Evolutionary conservation across 2,113 vertebrate genomes (phyloP), one percentile per base, ranked within the genome.

Genomic region (Hippopotamus amphibius): DNA sequence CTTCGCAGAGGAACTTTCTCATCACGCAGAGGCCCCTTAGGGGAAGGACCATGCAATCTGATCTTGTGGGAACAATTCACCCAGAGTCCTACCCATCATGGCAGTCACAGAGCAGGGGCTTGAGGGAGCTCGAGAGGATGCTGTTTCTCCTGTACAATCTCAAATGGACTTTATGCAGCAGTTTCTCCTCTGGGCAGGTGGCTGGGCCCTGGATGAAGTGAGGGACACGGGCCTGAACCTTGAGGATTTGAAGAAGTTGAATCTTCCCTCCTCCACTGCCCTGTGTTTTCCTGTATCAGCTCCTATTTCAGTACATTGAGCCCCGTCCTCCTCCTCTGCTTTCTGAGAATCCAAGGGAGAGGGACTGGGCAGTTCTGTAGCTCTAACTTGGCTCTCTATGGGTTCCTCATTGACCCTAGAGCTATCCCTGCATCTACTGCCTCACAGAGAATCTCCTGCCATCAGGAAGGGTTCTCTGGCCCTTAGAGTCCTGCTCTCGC

Each of bases 91-190:
- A 21, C 59, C 76, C 30, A 89, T 14, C 16, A 46, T 21, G 24
- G 37, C 3, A 79, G 72, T 85, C n/a, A 48, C 14, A 53, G 79
- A 96, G 19, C 63, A 66, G 68, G 69, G 24, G 33, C 19, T 69
- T 43, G 16, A 83, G 28, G 24, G 61, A 82, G 15, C 24, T 91
- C 59, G 66, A 53, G 33, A 65, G 53, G 33, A 53, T 3, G 28
- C 17, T 14, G 8, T 26, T 81, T 84, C 74, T 74, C 46, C 41
- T 93, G 46, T 28, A 9, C 4, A 57, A 16, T 9, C 41, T 57
- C 53, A 77, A 43, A 41, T 72, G 69, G 96, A 71, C 22, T 94
- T 87, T 33, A 66, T 55, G 3, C 43, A 88, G 30, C 14, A n/a
- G 33, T 37, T 93, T 95, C 61, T 66, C 17, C 10, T 46, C n/a